Evolutionary conservation across 2,888 invertebrate genomes (phyloP).

Genomic region (Hofmannophila pseudospretella): DNA sequence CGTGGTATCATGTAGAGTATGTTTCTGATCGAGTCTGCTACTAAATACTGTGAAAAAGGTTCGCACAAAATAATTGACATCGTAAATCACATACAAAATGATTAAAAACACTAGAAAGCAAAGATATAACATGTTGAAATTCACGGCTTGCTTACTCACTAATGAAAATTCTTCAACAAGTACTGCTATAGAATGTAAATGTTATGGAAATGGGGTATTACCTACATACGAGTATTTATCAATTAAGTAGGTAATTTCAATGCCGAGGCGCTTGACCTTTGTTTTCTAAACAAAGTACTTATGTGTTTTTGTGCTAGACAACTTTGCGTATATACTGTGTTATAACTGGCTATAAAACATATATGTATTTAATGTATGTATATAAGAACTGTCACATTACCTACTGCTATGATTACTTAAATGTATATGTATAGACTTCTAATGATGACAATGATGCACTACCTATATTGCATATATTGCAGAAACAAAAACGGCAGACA

Average conservation of each 20-base stretch:
- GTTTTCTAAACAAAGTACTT: too few species aligned
- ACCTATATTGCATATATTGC: neutral
- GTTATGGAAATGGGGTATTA: constrained; percentile 7
- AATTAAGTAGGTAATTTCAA: too few species aligned
- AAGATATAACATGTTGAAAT: constrained; percentile 25
- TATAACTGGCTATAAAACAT: too few species aligned
- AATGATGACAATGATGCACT: neutral
- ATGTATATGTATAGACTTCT: neutral
- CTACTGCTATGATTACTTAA: too few species aligned
- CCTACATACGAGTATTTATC: too few species aligned
- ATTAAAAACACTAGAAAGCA: constrained; percentile 36
- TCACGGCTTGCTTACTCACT: too few species aligned
- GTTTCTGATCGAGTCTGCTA: constrained; percentile 80
- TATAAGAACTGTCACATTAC: too few species aligned
- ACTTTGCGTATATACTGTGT: too few species aligned
- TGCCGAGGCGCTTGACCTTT: too few species aligned
- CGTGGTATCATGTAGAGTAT: constrained; percentile 82
- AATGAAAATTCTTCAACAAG: neutral
- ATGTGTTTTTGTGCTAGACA: too few species aligned
- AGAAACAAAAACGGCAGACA: constrained; percentile 12
- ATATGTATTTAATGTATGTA: too few species aligned
- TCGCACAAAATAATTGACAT: constrained; percentile 86
- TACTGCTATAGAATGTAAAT: constrained; percentile 4
- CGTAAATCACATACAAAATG: constrained; percentile 79
- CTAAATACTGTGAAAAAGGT: constrained; percentile 81